phyloP scores from a whole-genome alignment of 2,113 vertebrate species.

The Otis tarda region DNA sequence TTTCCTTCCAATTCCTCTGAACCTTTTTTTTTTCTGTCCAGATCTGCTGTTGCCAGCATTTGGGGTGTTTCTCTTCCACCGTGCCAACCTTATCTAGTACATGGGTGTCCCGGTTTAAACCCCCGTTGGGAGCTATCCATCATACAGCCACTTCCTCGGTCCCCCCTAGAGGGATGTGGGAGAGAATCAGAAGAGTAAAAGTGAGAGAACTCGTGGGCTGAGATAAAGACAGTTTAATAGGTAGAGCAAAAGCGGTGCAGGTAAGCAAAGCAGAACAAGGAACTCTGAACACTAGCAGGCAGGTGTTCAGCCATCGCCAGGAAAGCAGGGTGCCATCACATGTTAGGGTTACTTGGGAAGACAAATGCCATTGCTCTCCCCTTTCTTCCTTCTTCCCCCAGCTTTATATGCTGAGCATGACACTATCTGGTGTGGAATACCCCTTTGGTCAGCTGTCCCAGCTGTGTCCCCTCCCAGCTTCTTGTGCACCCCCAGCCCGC shows the following conservation, averaged over 20 bases:
- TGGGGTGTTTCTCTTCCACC: background rate
- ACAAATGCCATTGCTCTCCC: rapidly evolving
- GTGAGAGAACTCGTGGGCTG: background rate
- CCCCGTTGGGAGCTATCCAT: background rate
- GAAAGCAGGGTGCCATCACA: background rate
- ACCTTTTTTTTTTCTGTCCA: background rate
- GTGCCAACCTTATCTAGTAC: background rate
- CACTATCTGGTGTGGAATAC: rapidly evolving
- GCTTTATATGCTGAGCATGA: background rate
- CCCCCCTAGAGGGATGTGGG: background rate
- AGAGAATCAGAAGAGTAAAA: background rate
- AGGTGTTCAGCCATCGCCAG: background rate
- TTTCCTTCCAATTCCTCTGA: background rate
- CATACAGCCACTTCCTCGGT: rapidly evolving
- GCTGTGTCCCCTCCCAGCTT: background rate
- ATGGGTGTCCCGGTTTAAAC: background rate
- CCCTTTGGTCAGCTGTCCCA: background rate
- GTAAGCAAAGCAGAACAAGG: background rate
- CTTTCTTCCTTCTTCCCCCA: background rate
- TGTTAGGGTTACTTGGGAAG: rapidly evolving
- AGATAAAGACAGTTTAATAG: background rate
- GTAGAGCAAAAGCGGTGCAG: rapidly evolving
- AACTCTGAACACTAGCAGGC: background rate
- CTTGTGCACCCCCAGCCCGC: background rate
- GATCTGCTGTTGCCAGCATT: background rate